These are phyloP conservation scores for Proteles cristata DNA, from an alignment of 2,113 vertebrate species.

Conservation along the genomic window DNA sequence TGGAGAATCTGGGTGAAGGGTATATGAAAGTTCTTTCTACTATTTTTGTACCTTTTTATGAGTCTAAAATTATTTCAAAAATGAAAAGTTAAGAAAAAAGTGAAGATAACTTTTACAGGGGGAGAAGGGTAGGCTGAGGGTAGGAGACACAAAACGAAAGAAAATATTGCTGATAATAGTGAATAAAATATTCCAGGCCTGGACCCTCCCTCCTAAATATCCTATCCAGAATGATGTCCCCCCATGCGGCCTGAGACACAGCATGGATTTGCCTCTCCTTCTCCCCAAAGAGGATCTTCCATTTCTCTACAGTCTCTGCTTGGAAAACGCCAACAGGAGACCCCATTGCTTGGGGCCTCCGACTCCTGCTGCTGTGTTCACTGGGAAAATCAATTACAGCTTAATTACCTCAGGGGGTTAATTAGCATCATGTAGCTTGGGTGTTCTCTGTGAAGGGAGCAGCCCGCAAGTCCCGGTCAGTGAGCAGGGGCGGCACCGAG, in stretches of 20 bases:
- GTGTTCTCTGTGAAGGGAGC: conserved; percentile 40
- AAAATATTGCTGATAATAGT: neutral
- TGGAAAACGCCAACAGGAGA: conserved; percentile 71
- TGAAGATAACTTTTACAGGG: neutral
- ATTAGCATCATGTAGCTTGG: conserved; percentile 85
- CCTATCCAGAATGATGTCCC: neutral
- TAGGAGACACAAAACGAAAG: neutral
- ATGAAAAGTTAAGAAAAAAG: conserved; percentile 13
- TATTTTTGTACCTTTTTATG: conserved; percentile 65
- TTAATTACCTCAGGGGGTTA: conserved; percentile 89
- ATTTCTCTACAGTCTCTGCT: conserved; percentile 24
- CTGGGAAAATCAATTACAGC: conserved; percentile 87
- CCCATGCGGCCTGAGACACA: neutral
- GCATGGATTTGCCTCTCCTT: neutral
- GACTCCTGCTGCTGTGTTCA: conserved; percentile 71
- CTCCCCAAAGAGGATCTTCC: neutral
- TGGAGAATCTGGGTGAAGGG: conserved; percentile 58
- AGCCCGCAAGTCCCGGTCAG: neutral
- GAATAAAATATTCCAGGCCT: neutral
- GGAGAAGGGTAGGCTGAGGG: neutral
- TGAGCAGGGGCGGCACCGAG: neutral
- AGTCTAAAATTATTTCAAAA: conserved; percentile 59
- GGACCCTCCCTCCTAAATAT: neutral
- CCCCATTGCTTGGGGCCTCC: conserved; percentile 60
- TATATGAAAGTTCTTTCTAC: conserved; percentile 40